Percentiles rank a stretch among this genome's conserved stretches.
Evolutionary conservation across 2,888 invertebrate genomes (phyloP).

Genomic region (Macrosiphum euphorbiae): DNA sequence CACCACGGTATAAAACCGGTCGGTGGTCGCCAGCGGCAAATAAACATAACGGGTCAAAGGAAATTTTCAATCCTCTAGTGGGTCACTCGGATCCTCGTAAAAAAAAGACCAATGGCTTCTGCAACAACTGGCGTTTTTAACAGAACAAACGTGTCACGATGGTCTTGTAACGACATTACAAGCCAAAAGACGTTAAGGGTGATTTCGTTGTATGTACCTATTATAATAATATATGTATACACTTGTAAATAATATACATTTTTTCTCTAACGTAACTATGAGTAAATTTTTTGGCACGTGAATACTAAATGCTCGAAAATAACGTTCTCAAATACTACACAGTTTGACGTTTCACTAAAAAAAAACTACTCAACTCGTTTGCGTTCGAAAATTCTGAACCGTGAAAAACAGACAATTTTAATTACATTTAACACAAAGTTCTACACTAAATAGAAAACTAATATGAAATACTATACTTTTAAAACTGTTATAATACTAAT

Average conservation of each 20-base stretch:
- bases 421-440: neutral
- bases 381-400: neutral
- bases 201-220: neutral
- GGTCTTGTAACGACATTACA: neutral
- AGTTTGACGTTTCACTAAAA: constrained; percentile 42
- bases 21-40: constrained; percentile 58
- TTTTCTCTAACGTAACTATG: neutral
- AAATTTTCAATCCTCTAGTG: constrained; percentile 55
- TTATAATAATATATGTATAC: neutral
- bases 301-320: constrained; percentile 31
- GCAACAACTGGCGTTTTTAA: neutral
- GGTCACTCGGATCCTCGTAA: constrained; percentile 54
- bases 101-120: constrained; percentile 10
- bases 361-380: constrained; percentile 27
- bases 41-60: constrained; percentile 59
- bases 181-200: constrained; percentile 39
- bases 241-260: neutral
- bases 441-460: neutral
- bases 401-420: constrained; percentile 31
- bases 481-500: neutral
- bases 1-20: constrained; percentile 50
- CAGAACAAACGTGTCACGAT: neutral
- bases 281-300: constrained; percentile 42
- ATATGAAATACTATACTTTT: neutral
- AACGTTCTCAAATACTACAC: constrained; percentile 25